A percentile compares a stretch with the other conserved stretches of the same genome.
phyloP scores from a whole-genome alignment of 2,888 invertebrate species.

The Mesopsocus fuscifrons region DNA sequence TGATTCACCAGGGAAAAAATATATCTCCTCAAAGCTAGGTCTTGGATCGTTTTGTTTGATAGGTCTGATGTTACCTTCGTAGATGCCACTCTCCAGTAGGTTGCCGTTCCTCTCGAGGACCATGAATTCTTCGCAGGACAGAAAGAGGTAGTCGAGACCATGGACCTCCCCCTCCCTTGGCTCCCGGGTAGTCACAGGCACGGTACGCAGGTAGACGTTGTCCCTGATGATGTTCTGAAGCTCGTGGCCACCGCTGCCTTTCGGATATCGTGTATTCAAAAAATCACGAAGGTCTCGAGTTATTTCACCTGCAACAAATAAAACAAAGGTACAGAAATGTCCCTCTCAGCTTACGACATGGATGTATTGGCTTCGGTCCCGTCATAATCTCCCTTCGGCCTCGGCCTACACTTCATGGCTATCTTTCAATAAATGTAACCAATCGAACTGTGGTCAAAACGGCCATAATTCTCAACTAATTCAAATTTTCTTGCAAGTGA shows the following conservation, averaged over 20 bases:
- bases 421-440: no score
- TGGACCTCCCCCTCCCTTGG: conserved; percentile 36
- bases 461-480: no score
- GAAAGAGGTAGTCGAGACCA: conserved; percentile 40
- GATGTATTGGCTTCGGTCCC: no score
- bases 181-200: conserved; percentile 38
- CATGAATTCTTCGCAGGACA: conserved; percentile 33
- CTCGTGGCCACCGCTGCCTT: conserved; percentile 37
- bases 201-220: conserved; percentile 39
- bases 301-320: conserved; percentile 24
- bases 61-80: conserved; percentile 38
- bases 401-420: no score
- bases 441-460: no score
- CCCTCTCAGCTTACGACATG: no score
- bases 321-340: no score
- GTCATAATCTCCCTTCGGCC: no score
- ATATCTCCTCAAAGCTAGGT: no score
- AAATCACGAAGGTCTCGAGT: conserved; percentile 32
- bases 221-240: conserved; percentile 42
- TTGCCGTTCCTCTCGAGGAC: conserved; percentile 33
- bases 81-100: conserved; percentile 39
- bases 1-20: no score
- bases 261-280: conserved; percentile 33
- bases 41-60: no score
- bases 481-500: no score